These are phyloP conservation scores for Pedionomus torquatus DNA, from an alignment of 2,113 vertebrate species.

Conservation along the genomic window DNA sequence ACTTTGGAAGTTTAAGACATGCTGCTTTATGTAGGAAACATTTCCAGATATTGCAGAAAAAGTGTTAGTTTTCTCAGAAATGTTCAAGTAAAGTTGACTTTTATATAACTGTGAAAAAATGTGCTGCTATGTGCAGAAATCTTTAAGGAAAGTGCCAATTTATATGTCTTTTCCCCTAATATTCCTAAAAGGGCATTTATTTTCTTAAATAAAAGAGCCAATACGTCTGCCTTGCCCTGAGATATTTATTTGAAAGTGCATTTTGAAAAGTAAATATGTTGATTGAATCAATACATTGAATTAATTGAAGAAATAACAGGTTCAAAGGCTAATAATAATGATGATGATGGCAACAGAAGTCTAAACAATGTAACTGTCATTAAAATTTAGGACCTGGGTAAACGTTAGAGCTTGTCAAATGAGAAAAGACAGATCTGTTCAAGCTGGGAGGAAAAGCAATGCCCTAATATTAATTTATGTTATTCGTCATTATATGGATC, in stretches of 20 bases:
- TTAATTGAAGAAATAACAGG: background rate
- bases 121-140: conserved; percentile 69
- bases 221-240: conserved; percentile 32
- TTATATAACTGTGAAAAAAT: conserved; percentile 71
- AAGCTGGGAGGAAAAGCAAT: background rate
- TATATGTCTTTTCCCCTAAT: conserved; percentile 59
- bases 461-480: background rate
- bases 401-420: background rate
- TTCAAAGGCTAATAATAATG: background rate
- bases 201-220: conserved; percentile 60
- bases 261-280: conserved; percentile 47
- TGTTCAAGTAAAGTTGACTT: conserved; percentile 60
- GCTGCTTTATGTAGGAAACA: conserved; percentile 46
- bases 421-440: background rate
- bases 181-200: conserved; percentile 65
- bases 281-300: conserved; percentile 29
- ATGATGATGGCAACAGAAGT: background rate
- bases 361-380: background rate
- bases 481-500: background rate
- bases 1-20: background rate
- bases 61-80: conserved; percentile 71
- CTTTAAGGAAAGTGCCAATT: conserved; percentile 51
- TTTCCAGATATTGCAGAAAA: conserved; percentile 68
- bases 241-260: conserved; percentile 38
- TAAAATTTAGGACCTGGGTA: background rate